These are phyloP conservation scores for Crotalus helleri DNA, from an alignment of 2,113 vertebrate genomes.

Conservation along the genomic window DNA sequence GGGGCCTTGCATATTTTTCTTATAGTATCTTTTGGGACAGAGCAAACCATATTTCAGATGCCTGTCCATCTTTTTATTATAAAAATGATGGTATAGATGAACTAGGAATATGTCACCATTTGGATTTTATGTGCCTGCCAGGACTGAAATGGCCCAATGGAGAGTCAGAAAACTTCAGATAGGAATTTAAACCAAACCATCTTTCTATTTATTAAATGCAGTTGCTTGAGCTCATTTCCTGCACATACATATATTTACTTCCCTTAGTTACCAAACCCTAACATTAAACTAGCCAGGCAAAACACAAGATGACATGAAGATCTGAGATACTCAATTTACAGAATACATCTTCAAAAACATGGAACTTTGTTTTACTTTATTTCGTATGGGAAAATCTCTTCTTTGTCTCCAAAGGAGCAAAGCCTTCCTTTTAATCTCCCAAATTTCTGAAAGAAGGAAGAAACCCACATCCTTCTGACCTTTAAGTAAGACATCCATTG, in stretches of 20 bases:
- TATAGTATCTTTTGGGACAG: background rate
- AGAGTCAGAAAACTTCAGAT: background rate
- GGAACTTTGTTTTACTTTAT: background rate
- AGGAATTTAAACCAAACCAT: background rate
- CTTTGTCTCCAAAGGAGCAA: background rate
- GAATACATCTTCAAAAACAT: background rate
- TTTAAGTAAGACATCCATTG: background rate
- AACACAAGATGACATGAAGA: background rate
- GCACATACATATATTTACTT: background rate
- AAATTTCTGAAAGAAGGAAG: background rate
- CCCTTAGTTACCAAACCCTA: background rate
- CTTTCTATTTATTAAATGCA: background rate
- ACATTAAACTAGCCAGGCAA: background rate
- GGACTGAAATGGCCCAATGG: background rate
- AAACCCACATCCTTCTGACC: background rate
- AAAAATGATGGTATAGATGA: background rate
- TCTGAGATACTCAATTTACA: background rate
- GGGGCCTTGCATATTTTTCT: background rate
- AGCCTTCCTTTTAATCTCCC: background rate
- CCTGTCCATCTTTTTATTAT: background rate
- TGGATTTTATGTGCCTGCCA: background rate
- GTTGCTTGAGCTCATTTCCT: background rate
- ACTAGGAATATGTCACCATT: background rate
- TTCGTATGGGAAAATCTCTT: background rate
- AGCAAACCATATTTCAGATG: background rate